These are phyloP conservation scores for Synanthedon andrenaeformis DNA, from an alignment of 2,888 invertebrate species.

Conservation along the genomic window DNA sequence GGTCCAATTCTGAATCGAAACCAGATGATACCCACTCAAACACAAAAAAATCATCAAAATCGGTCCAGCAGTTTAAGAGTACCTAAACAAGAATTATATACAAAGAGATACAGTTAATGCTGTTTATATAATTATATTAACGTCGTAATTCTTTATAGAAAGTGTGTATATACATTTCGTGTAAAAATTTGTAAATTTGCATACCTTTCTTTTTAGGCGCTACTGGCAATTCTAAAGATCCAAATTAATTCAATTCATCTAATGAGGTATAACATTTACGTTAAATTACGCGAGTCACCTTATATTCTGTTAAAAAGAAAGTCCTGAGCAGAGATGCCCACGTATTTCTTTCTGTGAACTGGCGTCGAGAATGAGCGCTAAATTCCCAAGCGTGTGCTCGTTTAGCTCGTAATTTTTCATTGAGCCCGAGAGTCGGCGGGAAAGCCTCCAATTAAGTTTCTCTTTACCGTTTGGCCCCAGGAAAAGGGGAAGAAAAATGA, in stretches of 20 bases:
- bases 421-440: constrained; percentile 61
- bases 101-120: too few species aligned
- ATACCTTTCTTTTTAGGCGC: background rate
- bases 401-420: constrained; percentile 70
- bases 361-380: constrained; percentile 46
- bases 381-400: constrained; percentile 65
- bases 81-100: too few species aligned
- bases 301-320: constrained; percentile 48
- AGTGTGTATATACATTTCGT: too few species aligned
- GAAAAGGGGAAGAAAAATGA: constrained; percentile 62
- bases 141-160: too few species aligned
- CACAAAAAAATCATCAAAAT: too few species aligned
- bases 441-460: constrained; percentile 70
- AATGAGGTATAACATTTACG: constrained; percentile 43
- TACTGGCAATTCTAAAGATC: constrained; percentile 14
- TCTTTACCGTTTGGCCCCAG: constrained; percentile 58
- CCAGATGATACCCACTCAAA: too few species aligned
- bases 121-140: too few species aligned
- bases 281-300: constrained; percentile 50
- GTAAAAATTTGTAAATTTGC: background rate
- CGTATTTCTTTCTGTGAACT: constrained; percentile 45
- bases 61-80: too few species aligned
- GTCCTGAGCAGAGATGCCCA: constrained; percentile 35
- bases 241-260: constrained; percentile 34
- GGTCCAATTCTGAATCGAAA: too few species aligned